Base-by-base conservation (phyloP, 2,888 invertebrate species). In the Resseliella maxima region DNA sequence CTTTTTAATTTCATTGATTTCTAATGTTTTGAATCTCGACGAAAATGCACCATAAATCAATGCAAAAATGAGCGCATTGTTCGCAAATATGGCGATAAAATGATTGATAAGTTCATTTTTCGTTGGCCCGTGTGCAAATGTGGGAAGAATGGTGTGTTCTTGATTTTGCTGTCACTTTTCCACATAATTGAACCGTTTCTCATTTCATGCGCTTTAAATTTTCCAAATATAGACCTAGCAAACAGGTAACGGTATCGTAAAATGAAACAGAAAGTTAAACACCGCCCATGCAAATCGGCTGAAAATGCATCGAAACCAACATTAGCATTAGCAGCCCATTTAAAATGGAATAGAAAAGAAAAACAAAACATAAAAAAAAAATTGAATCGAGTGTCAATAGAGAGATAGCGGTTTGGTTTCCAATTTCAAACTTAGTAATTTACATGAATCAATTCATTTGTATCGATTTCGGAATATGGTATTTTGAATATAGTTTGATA, bases 51-150 rank as follows among this genome's bases (percentile, higher is more conserved):
- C 35, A 2, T 72, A 72, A 72, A 72, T 72, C 72, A 72, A 72
- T 31, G 59, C 59, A 59, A 59, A 50, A 8, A 59, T 24, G 24
- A 59, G 3, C 41, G 12, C 5, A 41, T 24, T 24, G 3, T 24
- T 24, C 2, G 3, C 31, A 31, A 72, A 31, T 18, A 35, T 1
- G 8, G 72, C 35, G 72, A 35, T 72, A 72, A 72, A 31, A 31
- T 72, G 72, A 72, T 72, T 27, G 72, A 72, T 72, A 31, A 27
- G 72, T 72, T 72, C 72, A 72, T 72, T 72, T 72, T 72, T n/a
- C n/a, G n/a, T n/a, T n/a, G n/a, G 72, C 35, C 72, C 72, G 31
- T n/a, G 59, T 6, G n/a, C 18, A 8, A 41, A 50, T 12, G 72
- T 72, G 72, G 72, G 72, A 31, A 72, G 72, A 72, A 59, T 24